Evolutionary conservation across 1,140 invertebrate genomes (phyloP).

Genomic region (Anadara kagoshimensis): DNA sequence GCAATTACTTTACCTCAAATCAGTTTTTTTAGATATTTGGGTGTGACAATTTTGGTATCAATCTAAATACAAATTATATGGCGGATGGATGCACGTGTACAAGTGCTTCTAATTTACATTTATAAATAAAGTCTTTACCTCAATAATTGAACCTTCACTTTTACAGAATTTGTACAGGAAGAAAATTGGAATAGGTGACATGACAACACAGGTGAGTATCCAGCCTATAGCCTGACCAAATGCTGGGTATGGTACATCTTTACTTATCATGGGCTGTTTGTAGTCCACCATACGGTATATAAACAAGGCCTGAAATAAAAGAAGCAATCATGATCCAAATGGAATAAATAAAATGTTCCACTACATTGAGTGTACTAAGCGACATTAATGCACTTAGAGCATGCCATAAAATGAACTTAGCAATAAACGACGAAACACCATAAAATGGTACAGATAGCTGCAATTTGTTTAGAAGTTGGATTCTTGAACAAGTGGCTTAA

Average conservation of each 20-base stretch:
- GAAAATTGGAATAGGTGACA: conserved; percentile 85
- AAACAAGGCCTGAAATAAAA: conserved; percentile 48
- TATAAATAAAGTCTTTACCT: conserved; percentile 6
- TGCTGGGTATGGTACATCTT: conserved; percentile 38
- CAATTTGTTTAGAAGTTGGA: too few relatives aligned
- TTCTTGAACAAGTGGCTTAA: too few relatives aligned
- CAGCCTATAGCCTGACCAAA: conserved; percentile 95
- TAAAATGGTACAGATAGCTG: background rate
- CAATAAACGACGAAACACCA: background rate
- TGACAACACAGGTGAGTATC: conserved; percentile 90
- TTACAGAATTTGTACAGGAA: conserved; percentile 42
- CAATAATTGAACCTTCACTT: background rate
- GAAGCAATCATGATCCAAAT: background rate
- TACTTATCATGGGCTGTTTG: conserved; percentile 40
- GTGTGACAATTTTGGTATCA: background rate
- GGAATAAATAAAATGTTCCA: background rate
- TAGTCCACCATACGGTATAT: conserved; percentile 56
- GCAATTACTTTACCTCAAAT: background rate
- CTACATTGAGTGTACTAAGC: background rate
- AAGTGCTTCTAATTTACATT: background rate
- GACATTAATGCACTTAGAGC: background rate
- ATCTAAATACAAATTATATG: background rate
- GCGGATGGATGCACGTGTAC: background rate
- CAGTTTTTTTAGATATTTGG: background rate
- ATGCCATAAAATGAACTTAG: background rate